These are phyloP conservation scores for Pollenia griseotomentosa DNA, from an alignment of 2,888 invertebrate species.

Conservation along the genomic window DNA sequence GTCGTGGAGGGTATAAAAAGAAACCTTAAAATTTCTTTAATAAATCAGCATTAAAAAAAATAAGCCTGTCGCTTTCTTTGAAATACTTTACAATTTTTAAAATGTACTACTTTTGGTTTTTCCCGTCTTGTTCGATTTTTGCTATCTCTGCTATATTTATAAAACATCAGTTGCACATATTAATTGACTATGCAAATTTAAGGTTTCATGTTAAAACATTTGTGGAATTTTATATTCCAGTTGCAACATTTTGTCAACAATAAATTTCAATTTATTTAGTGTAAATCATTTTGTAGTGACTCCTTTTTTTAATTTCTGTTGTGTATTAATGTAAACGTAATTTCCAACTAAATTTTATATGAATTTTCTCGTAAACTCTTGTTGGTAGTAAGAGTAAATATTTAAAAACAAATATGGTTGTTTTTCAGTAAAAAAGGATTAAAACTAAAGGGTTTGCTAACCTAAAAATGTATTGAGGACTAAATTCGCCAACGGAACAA, in stretches of 20 bases:
- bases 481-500: constrained; percentile 40
- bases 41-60: too few relatives aligned
- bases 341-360: constrained; percentile 51
- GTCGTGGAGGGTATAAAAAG: too few relatives aligned
- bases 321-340: constrained; percentile 22
- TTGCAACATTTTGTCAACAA: constrained; percentile 76
- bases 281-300: constrained; percentile 81
- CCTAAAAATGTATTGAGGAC: constrained; percentile 2
- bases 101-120: too few relatives aligned
- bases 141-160: neutral
- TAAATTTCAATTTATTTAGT: constrained; percentile 83
- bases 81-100: too few relatives aligned
- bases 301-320: constrained; percentile 19
- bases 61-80: too few relatives aligned
- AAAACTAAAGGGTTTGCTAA: constrained; percentile 45
- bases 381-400: constrained; percentile 13
- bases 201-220: constrained; percentile 58
- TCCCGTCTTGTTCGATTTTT: neutral
- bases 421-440: constrained; percentile 52
- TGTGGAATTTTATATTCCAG: constrained; percentile 50
- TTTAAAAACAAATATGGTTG: constrained; percentile 55
- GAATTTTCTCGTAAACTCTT: constrained; percentile 20
- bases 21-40: too few relatives aligned
- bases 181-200: constrained; percentile 39
- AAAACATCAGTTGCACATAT: neutral